Evolutionary conservation across 2,113 vertebrate species (phyloP).

Genomic region (Carollia perspicillata): DNA sequence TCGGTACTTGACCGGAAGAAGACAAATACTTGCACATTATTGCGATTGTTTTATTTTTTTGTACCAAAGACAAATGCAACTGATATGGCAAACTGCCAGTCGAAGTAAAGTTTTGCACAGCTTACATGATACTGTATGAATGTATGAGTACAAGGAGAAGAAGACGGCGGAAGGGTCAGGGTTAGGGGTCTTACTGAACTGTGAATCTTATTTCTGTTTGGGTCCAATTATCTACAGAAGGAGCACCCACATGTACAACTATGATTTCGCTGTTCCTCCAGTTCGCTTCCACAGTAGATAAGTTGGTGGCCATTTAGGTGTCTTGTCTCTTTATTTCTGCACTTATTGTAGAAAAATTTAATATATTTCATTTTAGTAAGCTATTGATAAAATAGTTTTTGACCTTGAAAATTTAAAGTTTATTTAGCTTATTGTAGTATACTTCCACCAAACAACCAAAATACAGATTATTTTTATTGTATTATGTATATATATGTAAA

Average conservation of each 20-base stretch:
- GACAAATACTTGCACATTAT: slow-evolving; percentile 99
- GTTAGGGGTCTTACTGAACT: slow-evolving; percentile 99
- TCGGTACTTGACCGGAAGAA: slow-evolving; percentile 90
- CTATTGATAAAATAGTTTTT: slow-evolving; percentile 87
- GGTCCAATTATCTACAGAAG: slow-evolving; percentile 99
- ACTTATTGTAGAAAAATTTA: slow-evolving; percentile 87
- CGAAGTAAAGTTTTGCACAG: slow-evolving; percentile 99
- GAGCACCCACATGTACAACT: slow-evolving; percentile 91
- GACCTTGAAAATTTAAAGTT: slow-evolving; percentile 84
- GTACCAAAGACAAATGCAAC: slow-evolving; percentile 99
- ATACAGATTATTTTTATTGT: slow-evolving; percentile 93
- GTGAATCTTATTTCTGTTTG: slow-evolving; percentile 96
- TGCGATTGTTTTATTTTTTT: slow-evolving; percentile 97
- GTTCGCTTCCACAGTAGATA: slow-evolving; percentile 90
- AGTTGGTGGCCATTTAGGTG: slow-evolving; percentile 85
- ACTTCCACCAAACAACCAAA: slow-evolving; percentile 94
- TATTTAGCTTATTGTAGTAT: slow-evolving; percentile 90
- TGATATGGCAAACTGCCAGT: slow-evolving; percentile 99
- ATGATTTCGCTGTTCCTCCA: slow-evolving; percentile 86
- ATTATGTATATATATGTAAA: slow-evolving; percentile 86
- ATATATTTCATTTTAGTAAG: slow-evolving; percentile 90
- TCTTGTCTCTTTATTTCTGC: slow-evolving; percentile 85
- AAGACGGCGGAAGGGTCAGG: slow-evolving; percentile 86
- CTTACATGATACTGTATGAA: slow-evolving; percentile 99
- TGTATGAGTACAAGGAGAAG: slow-evolving; percentile 88